Evolutionary conservation across 2,113 vertebrate genomes (phyloP).

Genomic region (Cyprinus carpio): DNA sequence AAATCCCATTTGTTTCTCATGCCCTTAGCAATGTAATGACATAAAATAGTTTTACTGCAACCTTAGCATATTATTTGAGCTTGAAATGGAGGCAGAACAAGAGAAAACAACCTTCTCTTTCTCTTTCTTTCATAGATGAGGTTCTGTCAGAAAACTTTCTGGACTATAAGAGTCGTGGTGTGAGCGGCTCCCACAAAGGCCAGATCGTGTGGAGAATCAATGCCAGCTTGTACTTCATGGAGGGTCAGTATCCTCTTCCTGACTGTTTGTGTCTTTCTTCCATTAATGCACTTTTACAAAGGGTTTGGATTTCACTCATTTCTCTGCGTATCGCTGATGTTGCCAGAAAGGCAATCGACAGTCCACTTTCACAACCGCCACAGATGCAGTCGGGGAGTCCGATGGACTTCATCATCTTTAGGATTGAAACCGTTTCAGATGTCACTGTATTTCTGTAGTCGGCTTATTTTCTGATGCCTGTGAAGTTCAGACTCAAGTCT

Average conservation of each 20-base stretch:
- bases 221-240: conserved; percentile 85
- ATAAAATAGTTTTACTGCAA: too few species aligned
- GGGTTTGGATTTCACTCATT: neutral
- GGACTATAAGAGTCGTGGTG: conserved; percentile 97
- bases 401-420: neutral
- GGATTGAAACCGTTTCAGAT: neutral
- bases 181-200: conserved; percentile 93
- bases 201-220: conserved; percentile 98
- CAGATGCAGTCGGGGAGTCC: neutral
- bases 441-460: neutral
- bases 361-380: neutral
- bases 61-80: too few species aligned
- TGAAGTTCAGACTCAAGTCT: too few species aligned
- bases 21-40: too few species aligned
- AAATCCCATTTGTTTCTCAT: too few species aligned
- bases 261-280: neutral
- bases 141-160: conserved; percentile 93
- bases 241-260: conserved; percentile 80
- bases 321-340: neutral
- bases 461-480: neutral
- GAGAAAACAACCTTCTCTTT: neutral
- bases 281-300: neutral
- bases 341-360: neutral
- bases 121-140: conserved; percentile 80
- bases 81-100: too few species aligned